Evolutionary conservation across 2,113 vertebrate genomes (phyloP), one percentile per base, ranked within the genome.

Genomic region (Sinocyclocheilus rhinocerous): DNA sequence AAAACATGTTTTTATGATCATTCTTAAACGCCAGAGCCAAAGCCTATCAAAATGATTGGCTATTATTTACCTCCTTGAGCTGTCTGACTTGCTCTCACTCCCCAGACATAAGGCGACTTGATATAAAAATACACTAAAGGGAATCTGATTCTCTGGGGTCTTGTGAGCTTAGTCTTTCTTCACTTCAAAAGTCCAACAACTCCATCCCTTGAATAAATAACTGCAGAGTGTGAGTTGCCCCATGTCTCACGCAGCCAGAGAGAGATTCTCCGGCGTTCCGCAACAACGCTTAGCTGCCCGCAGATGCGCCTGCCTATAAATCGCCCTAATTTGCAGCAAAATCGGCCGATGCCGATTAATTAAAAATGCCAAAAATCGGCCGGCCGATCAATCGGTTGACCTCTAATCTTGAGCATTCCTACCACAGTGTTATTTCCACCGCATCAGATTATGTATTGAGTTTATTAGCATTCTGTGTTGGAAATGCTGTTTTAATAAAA

Each of bases 121-220:
- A 57, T 39, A 18, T 84, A 18, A 84, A 75, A 42, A 84, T 33
- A 59, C 29, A 50, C 69, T 75, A 24, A 84, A 42, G 82, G 69
- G 50, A 39, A 24, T 7, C 20, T 73, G 50, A n/a, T 29, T 26
- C 26, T 59, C 50, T 59, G 12, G 76, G 29, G 48, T 39, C 50
- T 73, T 18, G 50, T 75, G 33, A 84, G 69, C 82, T 59, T 72
- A 59, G 69, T 33, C 52, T 84, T 84, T 73, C 69, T 59, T 75
- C 33, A 55, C 69, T 84, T 73, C 33, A 59, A 42, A 84, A 55
- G 48, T 84, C 69, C 69, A 59, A 70, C 26, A 82, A 84, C 82
- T 57, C 20, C 67, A 73, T 73, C 67, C 33, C 48, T 73, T 55
- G 81, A 72, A 84, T 73, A 75, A 59, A 83, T 83, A 80, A 2